Base-by-base conservation (phyloP, 2,797 vertebrate species). In the Cephalopachus bancanus region DNA sequence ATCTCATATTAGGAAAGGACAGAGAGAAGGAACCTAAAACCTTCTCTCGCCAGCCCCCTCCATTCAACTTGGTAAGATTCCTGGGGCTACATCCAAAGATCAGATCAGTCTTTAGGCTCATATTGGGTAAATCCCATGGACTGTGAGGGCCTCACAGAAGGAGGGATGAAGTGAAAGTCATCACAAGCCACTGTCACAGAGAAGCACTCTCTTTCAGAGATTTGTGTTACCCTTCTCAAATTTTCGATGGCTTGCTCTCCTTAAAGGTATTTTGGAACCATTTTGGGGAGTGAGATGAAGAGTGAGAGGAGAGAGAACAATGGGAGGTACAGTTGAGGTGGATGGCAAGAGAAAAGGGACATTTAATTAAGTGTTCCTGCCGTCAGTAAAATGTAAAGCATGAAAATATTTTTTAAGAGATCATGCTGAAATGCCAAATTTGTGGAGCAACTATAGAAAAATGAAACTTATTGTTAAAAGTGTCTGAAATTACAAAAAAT, bases 401-500 rank as follows among this genome's bases (percentile, higher is more conserved):
- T 1, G 26, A 37, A 30, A 44, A 10, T 55, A n/a, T 28, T 85
- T 89, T 76, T 62, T 60, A 64, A 67, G 75, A n/a, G 64, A 57
- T 65, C 37, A 26, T 14, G 26, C 69, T 12, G 51, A 89, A 80
- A 11, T 51, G 57, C 55, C 60, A 89, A 19, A 10, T 65, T 67
- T 76, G 44, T 33, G 44, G 10, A 69, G 16, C 49, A 49, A 11
- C 26, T 44, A 49, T 0, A 65, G 30, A 89, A 83, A 88, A 91
- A n/a, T 0, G 9, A 76, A 89, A 60, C 2, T 64, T 10, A 79
- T 15, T 53, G 20, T 65, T 65, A 83, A 69, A 3, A 91, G 26
- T 20, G 33, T 65, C 53, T 89, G 91, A 89, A 91, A 89, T 92
- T 65, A 51, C 49, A 85, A 94, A 89, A 62, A 83, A 79, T 7